Conservation (phyloP, 2,888 invertebrate species). For the Limnephilus rhombicus region DNA sequence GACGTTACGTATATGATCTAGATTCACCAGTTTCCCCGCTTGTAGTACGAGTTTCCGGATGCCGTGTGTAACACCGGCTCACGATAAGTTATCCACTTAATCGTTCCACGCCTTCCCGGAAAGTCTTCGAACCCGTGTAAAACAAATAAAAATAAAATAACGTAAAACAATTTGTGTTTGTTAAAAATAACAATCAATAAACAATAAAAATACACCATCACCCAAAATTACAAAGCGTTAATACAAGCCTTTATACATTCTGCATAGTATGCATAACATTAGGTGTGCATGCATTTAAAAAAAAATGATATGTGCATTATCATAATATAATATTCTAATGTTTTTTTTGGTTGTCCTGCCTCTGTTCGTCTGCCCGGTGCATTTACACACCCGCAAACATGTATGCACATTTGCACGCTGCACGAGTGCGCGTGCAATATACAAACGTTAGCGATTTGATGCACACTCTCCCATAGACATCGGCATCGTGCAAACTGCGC, state of each 20-base stretch:
- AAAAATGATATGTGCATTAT: neutral
- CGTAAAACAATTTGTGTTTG: neutral
- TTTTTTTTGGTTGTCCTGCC: conserved; percentile 10
- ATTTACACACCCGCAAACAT: neutral
- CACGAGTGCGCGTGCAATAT: neutral
- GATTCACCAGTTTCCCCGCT: no score
- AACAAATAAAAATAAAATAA: neutral
- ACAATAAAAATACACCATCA: neutral
- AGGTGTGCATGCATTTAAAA: neutral
- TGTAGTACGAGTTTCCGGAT: no score
- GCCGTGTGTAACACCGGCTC: no score
- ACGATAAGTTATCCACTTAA: no score
- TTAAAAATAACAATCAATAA: neutral
- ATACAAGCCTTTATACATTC: neutral
- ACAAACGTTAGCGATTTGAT: neutral
- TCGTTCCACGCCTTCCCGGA: neutral
- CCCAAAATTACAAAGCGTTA: neutral
- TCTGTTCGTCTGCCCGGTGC: neutral
- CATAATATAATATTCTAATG: neutral
- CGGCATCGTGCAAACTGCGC: neutral
- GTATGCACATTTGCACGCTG: neutral
- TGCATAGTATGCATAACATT: neutral
- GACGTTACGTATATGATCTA: no score
- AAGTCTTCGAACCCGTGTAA: neutral
- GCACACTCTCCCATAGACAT: neutral